A percentile compares a stretch with the other conserved stretches of the same genome.
These are phyloP conservation scores for Podarcis lilfordi DNA, from an alignment of 2,797 vertebrate species.

Conservation along the genomic window DNA sequence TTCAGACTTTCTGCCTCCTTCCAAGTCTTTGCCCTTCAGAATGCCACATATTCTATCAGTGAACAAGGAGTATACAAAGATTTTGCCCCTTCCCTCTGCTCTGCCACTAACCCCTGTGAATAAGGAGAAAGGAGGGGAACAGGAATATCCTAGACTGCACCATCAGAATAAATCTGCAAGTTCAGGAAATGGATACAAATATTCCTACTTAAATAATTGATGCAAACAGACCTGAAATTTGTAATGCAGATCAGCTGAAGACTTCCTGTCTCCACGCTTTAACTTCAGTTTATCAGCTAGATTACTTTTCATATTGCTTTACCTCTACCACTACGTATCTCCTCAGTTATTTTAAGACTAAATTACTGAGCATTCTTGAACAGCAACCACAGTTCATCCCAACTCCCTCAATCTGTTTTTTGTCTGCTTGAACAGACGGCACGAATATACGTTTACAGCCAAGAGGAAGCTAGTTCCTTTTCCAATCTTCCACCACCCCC, in stretches of 20 bases:
- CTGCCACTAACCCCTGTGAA: background rate
- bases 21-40: background rate
- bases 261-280: background rate
- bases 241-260: background rate
- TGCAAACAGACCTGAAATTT: background rate
- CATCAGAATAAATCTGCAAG: background rate
- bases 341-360: constrained; percentile 1
- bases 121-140: background rate
- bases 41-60: background rate
- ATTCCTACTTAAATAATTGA: background rate
- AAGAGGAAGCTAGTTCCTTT: constrained; percentile 36
- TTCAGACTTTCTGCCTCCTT: background rate
- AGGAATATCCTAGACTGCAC: background rate
- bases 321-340: background rate
- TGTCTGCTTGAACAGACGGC: constrained; percentile 30
- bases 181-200: background rate
- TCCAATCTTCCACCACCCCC: constrained; percentile 23
- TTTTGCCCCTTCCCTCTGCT: background rate
- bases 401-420: constrained; percentile 17
- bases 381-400: background rate
- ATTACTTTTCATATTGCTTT: background rate
- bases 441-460: constrained; percentile 32
- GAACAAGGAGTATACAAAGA: background rate
- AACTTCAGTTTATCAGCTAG: background rate
- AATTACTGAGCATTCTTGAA: constrained; percentile 11